Conservation (phyloP, 2,888 invertebrate genomes). For the Myopa tessellatipennis region DNA sequence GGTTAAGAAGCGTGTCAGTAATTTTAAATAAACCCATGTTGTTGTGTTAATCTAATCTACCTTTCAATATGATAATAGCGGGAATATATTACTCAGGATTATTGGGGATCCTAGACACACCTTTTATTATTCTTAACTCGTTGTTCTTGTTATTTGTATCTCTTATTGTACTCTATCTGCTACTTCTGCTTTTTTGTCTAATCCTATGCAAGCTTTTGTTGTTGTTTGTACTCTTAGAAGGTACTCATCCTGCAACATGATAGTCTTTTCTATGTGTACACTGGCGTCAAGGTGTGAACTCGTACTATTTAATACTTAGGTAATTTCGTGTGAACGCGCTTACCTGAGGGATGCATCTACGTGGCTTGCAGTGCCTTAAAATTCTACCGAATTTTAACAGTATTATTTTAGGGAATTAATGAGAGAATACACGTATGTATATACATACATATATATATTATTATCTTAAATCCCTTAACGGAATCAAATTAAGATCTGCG, state of each 20-base stretch:
- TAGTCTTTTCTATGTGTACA: too few relatives aligned
- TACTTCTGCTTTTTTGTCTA: conserved; percentile 15
- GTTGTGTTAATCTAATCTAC: background rate
- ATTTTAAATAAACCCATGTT: conserved; percentile 25
- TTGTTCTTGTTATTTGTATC: background rate
- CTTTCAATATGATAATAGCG: conserved; percentile 21
- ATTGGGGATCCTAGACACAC: conserved; percentile 31
- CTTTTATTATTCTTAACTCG: conserved; percentile 13
- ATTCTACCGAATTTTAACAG: background rate
- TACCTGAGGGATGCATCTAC: background rate
- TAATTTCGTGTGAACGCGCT: background rate
- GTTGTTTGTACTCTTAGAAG: background rate
- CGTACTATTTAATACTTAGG: background rate
- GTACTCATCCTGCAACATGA: too few relatives aligned
- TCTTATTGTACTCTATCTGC: background rate
- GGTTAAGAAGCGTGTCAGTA: conserved; percentile 35
- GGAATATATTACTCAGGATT: conserved; percentile 30
- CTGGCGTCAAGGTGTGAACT: conserved; percentile 15
- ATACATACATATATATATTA: background rate
- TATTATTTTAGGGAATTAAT: background rate
- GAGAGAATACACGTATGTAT: background rate
- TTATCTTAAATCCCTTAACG: background rate
- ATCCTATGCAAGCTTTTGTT: background rate
- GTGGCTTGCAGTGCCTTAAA: background rate
- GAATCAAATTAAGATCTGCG: background rate